Base-by-base conservation (phyloP, 53 echinoderm and acorn worm genomes). In the Stichopus horrens region DNA sequence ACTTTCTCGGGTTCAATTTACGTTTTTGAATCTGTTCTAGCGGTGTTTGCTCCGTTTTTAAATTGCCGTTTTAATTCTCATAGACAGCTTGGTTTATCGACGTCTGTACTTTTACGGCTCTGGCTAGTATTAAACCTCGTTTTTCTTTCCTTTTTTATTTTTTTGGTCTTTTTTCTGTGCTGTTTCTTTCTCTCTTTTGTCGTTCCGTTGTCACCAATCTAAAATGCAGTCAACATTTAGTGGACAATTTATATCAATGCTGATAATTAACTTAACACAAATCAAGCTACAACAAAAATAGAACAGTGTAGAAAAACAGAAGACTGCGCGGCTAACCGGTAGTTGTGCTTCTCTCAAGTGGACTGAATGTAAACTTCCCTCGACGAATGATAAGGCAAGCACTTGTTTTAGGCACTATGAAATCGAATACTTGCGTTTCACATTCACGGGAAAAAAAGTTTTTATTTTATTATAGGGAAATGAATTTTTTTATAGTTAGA, bases 1-100 rank as follows among this genome's bases (percentile, higher is more conserved):
- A 81, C 81, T 51, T 81, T 81, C 56, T 55, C 20, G 81, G 57
- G 81, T 81, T 81, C 81, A 81, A 81, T 81, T 81, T 81, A 81
- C 81, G 81, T 58, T 81, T 58, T 22, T n/a, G 56, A 53, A 57
- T 58, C 58, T 21, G 56, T 56, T 56, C 81, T 58, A 81, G 58
- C 57, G n/a, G 10, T 21, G 81, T 18, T n/a, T 79, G 53, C 52
- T 55, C 55, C 55, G 10, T 53, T 79, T 75, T 79, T 79, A 79
- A 79, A 79, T 79, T 18, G 79, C 53, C 79, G 53, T 79, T 79
- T 55, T 54, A 79, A 79, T 55, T 14, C 55, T 8, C 52, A n/a
- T 8, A 54, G 79, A 79, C 79, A 79, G 79, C 79, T 55, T 55
- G 54, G 53, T 54, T 55, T 79, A 75, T 75, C 79, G 55, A 55